Evolutionary conservation across 2,797 vertebrate species (phyloP), one percentile per base, ranked within the genome.

Genomic region (Anguilla megastoma): DNA sequence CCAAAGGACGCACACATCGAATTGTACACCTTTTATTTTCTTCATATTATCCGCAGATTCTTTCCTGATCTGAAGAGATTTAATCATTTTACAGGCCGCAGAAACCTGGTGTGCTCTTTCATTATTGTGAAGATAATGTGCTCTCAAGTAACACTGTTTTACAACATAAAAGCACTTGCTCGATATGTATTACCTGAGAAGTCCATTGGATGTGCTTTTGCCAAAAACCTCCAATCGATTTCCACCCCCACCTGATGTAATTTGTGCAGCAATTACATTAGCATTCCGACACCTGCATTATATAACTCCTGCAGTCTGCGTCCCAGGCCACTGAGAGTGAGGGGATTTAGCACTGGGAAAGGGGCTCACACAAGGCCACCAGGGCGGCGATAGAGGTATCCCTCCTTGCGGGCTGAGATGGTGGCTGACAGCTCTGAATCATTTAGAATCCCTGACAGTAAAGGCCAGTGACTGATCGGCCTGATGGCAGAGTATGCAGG

Each of bases 181-280:
- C 21, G 71, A 76, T 76, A 33, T 36, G 71, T 36, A 33, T 76
- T 14, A 76, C 30, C 33, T 0, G 71, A 33, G 27, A 33, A 74
- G 8, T 36, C 33, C 69, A 33, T 14, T 74, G 69, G 69, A 16
- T 36, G 63, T 2, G 24, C 63, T 88, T 88, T 88, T 58, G 54
- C 36, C 45, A 89, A 74, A 88, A 79, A 66, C 54, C 41, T n/a
- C 84, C 87, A 85, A 88, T 90, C 84, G 89, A 90, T 91, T 91
- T 91, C 45, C 63, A 89, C 58, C 79, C 50, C 27, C 45, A 50
- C 71, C 54, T 79, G 86, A 82, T 86, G 88, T 63, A 86, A 36
- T 85, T 66, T 66, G 66, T 85, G 30, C 52, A 9, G 86, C 84
- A 87, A 89, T 89, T 85, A 87, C 91, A 89, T 92, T 89, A 91